Evolutionary conservation across 2,797 vertebrate genomes (phyloP), one percentile per base, ranked within the genome.

Genomic region (Leptoclinus maculatus): DNA sequence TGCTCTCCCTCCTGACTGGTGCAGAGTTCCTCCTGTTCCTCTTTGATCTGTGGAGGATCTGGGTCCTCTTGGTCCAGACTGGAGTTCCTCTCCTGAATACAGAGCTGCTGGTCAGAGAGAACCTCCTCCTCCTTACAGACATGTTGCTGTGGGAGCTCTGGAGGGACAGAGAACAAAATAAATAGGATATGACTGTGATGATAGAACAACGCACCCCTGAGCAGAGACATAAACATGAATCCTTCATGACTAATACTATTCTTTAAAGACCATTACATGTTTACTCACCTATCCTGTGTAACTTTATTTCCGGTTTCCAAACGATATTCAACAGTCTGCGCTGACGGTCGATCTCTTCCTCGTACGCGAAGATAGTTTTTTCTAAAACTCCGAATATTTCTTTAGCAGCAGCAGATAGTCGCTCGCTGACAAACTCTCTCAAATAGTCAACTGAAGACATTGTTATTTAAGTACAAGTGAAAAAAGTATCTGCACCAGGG

Each of bases 321-420:
- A 38, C n/a, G 6, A 60, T 17, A 3, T 86, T 69, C 83, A 89
- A 34, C 79, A 86, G 66, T 53, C 14, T 88, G 25, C 90, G 78
- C 57, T 90, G 90, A 39, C 76, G 85, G 0, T 49, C 27, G 47
- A 87, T 68, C 63, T 90, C 86, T 23, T 85, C 72, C 38, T 90
- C 74, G n/a, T 85, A 88, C 36, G 77, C 72, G 2, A 29, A 1
- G 6, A 87, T 32, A 4, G 82, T 83, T 21, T 41, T 74, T 3
- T 76, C 68, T 58, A 90, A 85, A 0, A 21, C 79, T 25, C 51
- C 41, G 2, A 85, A 71, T 82, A 91, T 91, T 23, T 89, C 89
- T 7, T 87, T 70, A 2, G 77, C 76, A 4, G 82, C 87, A 14
- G 72, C 84, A 11, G 57, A 67, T 0, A 89, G 72, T 34, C 87